phyloP scores from a whole-genome alignment of 2,888 invertebrate species.

The Baronia brevicornis region DNA sequence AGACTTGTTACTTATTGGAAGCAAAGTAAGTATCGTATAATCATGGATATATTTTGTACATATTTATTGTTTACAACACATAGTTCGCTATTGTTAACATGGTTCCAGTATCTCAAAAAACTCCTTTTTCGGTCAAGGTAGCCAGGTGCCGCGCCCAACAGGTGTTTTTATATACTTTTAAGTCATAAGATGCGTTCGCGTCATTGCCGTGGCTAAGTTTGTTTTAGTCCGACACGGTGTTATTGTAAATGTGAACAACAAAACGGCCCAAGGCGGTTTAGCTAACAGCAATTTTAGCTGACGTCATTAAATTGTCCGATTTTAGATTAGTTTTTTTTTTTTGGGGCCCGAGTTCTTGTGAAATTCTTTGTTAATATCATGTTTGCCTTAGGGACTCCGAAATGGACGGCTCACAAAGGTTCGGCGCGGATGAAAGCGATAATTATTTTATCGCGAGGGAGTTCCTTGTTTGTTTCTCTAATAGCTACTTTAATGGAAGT shows the following conservation, averaged over 20 bases:
- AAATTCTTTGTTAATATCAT: slow-evolving; percentile 47
- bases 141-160: slow-evolving; percentile 28
- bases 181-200: slow-evolving; percentile 32
- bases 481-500: slow-evolving; percentile 69
- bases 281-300: slow-evolving; percentile 48
- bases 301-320: slow-evolving; percentile 58
- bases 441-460: slow-evolving; percentile 69
- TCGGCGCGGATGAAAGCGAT: slow-evolving; percentile 64
- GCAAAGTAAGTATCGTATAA: no score
- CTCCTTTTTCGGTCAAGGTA: slow-evolving; percentile 8
- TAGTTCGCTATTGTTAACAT: neutral
- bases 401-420: slow-evolving; percentile 34
- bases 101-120: slow-evolving; percentile 3
- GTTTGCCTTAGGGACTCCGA: slow-evolving; percentile 39
- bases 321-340: slow-evolving; percentile 56
- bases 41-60: no score
- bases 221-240: slow-evolving; percentile 67
- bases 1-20: no score
- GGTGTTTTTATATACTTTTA: slow-evolving; percentile 48
- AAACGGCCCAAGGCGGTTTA: slow-evolving; percentile 36
- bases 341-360: slow-evolving; percentile 36
- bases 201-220: slow-evolving; percentile 52
- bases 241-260: slow-evolving; percentile 45
- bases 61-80: no score
- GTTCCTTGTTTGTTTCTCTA: slow-evolving; percentile 73